Evolutionary conservation across 2,797 vertebrate genomes (phyloP).

Genomic region (Mus caroli): DNA sequence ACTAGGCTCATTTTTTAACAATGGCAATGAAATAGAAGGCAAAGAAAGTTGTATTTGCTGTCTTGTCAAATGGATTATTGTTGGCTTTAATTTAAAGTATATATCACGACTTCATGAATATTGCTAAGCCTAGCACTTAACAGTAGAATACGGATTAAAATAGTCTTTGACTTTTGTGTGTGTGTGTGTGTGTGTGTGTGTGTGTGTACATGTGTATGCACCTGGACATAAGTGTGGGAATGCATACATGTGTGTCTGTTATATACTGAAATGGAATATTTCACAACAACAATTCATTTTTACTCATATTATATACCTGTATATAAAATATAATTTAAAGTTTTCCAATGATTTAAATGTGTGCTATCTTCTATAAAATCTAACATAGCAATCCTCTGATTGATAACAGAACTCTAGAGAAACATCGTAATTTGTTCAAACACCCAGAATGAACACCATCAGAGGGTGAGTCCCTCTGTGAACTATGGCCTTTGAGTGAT

Average conservation of each 20-base stretch:
- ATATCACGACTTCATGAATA: not conserved
- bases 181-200: not conserved
- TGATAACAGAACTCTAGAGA: not conserved
- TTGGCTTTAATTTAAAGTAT: constrained; percentile 69
- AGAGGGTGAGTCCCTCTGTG: not conserved
- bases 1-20: constrained; percentile 62
- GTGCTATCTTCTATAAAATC: not conserved
- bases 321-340: not conserved
- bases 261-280: not conserved
- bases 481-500: not conserved
- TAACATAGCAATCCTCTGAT: not conserved
- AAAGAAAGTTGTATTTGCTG: constrained; percentile 29
- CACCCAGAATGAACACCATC: not conserved
- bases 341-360: not conserved
- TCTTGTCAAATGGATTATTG: constrained; percentile 57
- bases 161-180: not conserved
- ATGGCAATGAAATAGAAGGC: constrained; percentile 16
- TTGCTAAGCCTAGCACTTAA: not conserved
- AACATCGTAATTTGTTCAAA: not conserved
- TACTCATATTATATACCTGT: not conserved
- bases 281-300: not conserved
- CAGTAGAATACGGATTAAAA: not conserved
- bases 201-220: no score
- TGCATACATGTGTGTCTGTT: not conserved
- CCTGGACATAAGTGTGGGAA: not conserved